A percentile compares a stretch with the other conserved stretches of the same genome.
Evolutionary conservation across 2,888 invertebrate genomes (phyloP).

Genomic region (Miltochrista miniata): DNA sequence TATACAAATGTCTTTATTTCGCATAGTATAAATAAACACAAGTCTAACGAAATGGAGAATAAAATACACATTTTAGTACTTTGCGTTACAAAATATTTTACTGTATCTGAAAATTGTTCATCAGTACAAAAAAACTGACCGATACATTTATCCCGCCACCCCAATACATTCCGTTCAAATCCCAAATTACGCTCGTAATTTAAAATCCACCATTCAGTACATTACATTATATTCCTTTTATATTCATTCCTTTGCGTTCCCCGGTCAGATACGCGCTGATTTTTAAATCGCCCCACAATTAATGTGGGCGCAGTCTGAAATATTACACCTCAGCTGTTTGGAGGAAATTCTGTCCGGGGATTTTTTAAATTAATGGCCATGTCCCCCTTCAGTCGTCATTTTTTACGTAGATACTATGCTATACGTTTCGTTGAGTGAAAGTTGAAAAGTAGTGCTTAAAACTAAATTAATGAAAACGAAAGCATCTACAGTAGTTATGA

Average conservation of each 20-base stretch:
- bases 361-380: slow-evolving; percentile 13
- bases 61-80: not conserved
- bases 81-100: not conserved
- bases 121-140: not conserved
- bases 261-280: slow-evolving; percentile 14
- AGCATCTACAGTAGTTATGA: too few species aligned
- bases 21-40: too few species aligned
- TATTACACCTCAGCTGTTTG: slow-evolving; percentile 13
- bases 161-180: slow-evolving; percentile 1
- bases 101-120: not conserved
- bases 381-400: not conserved
- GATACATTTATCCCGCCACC: not conserved
- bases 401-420: not conserved
- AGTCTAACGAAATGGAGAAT: not conserved
- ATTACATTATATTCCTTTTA: not conserved
- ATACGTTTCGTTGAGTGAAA: too few species aligned
- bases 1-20: too few species aligned
- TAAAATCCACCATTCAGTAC: not conserved
- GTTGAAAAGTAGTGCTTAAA: too few species aligned
- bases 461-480: too few species aligned
- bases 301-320: slow-evolving; percentile 10
- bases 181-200: slow-evolving; percentile 1
- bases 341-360: not conserved
- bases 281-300: slow-evolving; percentile 19
- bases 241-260: slow-evolving; percentile 5